Evolutionary conservation across 1,140 invertebrate genomes (phyloP).

Genomic region (Drosophila truncata): DNA sequence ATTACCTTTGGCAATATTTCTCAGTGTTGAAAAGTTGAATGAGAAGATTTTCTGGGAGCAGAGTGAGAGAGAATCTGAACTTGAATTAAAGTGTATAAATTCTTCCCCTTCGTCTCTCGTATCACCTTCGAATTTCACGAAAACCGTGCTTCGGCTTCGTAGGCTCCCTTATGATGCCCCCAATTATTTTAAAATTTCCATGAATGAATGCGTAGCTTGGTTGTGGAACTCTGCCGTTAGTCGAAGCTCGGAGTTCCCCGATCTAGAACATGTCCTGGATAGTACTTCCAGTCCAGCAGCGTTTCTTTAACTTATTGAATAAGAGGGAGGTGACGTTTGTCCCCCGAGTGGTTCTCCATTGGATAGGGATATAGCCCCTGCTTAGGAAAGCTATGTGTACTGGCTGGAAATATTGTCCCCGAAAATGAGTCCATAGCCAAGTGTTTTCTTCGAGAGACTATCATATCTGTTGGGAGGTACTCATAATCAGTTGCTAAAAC

Average conservation of each 20-base stretch:
- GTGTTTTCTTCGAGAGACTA: too few relatives aligned
- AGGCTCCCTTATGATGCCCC: constrained; percentile 34
- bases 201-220: constrained; percentile 49
- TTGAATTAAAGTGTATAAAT: constrained; percentile 1
- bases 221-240: constrained; percentile 40
- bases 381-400: too few relatives aligned
- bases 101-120: neutral
- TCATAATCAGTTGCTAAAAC: too few relatives aligned
- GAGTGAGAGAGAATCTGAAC: neutral
- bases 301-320: too few relatives aligned
- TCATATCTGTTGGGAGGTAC: too few relatives aligned
- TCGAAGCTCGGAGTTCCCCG: constrained; percentile 61
- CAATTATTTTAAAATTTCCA: constrained; percentile 45
- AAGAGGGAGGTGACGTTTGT: too few relatives aligned
- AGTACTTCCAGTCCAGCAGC: constrained; percentile 15
- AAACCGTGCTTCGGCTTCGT: constrained; percentile 20
- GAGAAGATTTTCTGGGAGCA: neutral
- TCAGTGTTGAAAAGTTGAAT: neutral
- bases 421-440: too few relatives aligned
- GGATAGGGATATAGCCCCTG: too few relatives aligned
- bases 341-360: too few relatives aligned
- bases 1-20: neutral
- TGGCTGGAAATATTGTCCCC: too few relatives aligned
- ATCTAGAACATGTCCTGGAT: constrained; percentile 55
- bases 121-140: constrained; percentile 23